Base-by-base conservation (phyloP, 2,888 invertebrate genomes). In the Drosophila nigricruria region DNA sequence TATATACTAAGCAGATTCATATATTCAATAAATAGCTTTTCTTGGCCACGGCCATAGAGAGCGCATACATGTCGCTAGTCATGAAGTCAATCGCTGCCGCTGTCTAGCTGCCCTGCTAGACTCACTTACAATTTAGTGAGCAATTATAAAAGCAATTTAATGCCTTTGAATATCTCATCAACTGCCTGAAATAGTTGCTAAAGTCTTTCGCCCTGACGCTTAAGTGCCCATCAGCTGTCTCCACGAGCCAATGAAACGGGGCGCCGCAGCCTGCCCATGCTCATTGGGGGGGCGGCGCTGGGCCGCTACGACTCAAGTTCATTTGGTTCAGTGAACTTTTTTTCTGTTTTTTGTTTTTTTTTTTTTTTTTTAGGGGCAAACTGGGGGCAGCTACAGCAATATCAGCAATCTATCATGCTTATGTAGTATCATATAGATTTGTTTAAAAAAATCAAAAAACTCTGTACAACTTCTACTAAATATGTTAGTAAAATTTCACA, bases 31-130 rank as follows among this genome's bases (percentile, higher is more conserved):
- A 53, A 73, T 34, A 42, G 47, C 14, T 66, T 74, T 70, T 75
- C 75, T 70, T 84, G 81, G 85, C 82, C 82, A 84, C 52, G 77
- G 76, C 47, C 79, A 70, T 43, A 54, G 38, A 54, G 38, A 42
- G 49, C n/a, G 12, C 6, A 38, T 18, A 59, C 25, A 50, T 58
- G 18, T 36, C 30, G 32, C 30, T 16, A 32, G 32, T 23, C 30
- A 45, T 45, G 34, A 43, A 45, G 20, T 12, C 30, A 32, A n/a
- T n/a, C n/a, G 43, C 8, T 1, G 16, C 14, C 14, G 12, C 42
- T 1, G 36, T 38, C 23, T 12, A 47, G n/a, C n/a, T 12, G 34
- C 23, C 50, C 16, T 3, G 18, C 16, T 30, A 27, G 27, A 53
- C 23, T 38, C 25, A 34, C 69, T 43, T 52, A 52, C 56, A 75